Conservation (phyloP, 1,140 invertebrate species). For the Bombus balteatus region DNA sequence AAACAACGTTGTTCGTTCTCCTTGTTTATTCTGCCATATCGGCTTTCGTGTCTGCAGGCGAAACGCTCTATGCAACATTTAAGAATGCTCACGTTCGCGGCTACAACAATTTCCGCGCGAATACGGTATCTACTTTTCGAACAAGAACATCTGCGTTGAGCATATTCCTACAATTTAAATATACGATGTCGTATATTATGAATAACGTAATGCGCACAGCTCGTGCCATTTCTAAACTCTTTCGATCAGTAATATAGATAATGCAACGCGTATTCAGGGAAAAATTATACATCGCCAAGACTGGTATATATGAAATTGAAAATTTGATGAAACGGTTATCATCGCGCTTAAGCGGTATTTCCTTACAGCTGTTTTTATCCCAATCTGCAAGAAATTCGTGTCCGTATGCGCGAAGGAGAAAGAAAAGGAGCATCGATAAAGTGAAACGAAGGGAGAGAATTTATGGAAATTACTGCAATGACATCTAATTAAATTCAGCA, state of each 20-base stretch:
- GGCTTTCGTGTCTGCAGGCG: neutral
- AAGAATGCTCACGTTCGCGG: neutral
- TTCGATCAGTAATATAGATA: neutral
- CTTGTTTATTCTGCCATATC: constrained; percentile 24
- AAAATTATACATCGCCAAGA: no score
- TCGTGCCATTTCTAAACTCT: neutral
- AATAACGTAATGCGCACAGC: neutral
- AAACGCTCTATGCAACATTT: constrained; percentile 2
- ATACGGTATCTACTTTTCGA: neutral
- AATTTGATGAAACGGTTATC: neutral
- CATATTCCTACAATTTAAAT: no score
- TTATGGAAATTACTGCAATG: constrained; percentile 18
- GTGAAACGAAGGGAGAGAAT: neutral
- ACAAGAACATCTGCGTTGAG: neutral
- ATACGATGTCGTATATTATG: neutral
- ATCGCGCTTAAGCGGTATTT: neutral
- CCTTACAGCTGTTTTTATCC: neutral
- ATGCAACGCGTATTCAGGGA: neutral
- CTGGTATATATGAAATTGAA: neutral
- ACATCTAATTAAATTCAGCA: constrained; percentile 57
- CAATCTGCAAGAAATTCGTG: neutral
- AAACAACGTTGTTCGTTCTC: constrained; percentile 50
- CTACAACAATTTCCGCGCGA: neutral
- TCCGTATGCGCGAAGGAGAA: neutral
- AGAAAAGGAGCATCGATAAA: no score